Evolutionary conservation across 2,888 invertebrate species (phyloP), one percentile per base, ranked within the genome.

Genomic region (Hyppa rectilinea): DNA sequence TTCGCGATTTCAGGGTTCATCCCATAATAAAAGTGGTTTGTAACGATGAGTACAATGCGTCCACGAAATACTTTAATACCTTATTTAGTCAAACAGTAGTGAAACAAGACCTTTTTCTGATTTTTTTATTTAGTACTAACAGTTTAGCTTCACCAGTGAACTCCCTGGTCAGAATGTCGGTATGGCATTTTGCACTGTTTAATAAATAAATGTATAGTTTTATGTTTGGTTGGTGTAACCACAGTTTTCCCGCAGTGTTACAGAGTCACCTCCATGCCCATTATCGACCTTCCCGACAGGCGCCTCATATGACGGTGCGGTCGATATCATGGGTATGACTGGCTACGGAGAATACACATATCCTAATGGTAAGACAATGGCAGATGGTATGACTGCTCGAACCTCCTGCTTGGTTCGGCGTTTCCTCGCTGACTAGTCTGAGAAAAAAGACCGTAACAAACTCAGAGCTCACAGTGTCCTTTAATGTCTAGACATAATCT

Each of bases 271-370:
- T 26, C 4, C 0, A 52, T 10, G 93, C 3, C 87, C 90, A 20
- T 56, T 71, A 38, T 93, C 93, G 83, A 66, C 78, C 49, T 96
- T 96, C 78, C 91, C 94, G 9, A 97, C 96, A 0, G 96, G 96
- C 2, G 97, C 97, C 69, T 88, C 87, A 26, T 97, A 97, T 81
- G 89, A 92, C 31, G 97, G 97, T 53, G 92, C 95, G n/a, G 97
- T 96, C 96, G 95, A 97, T 85, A 87, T 92, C 3, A 85, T 96
- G 0, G 96, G 96, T 34, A 97, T 97, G 96, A 94, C 96, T 45
- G 97, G 97, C 31, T 89, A 89, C 60, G 97, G 97, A 38, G 90
- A 89, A 59, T 97, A 97, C 88, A 92, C 90, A 0, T 96, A 96
- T 88, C 96, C 96, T 7, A 96, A 97, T 86, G 97, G 97, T 96